Conservation (phyloP, 2,888 invertebrate genomes). For the Theodoxus fluviatilis region DNA sequence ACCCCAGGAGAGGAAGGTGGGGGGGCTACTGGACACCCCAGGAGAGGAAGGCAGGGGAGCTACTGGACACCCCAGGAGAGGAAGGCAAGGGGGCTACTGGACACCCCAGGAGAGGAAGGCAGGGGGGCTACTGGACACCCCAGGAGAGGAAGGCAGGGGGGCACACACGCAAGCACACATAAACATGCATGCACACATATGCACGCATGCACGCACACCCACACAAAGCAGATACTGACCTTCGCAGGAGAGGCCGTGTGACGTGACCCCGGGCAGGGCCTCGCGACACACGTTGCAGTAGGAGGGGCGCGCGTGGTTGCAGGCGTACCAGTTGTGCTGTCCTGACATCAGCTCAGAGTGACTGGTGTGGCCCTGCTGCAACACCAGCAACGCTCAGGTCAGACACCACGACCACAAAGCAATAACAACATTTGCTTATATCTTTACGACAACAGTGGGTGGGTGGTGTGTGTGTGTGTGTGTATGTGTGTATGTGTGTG, state of each 20-base stretch:
- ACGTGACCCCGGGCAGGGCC: conserved; percentile 88
- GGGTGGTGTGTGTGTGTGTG: conserved; percentile 20
- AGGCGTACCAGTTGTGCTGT: conserved; percentile 79
- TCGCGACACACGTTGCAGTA: conserved; percentile 97
- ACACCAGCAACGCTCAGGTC: conserved; percentile 18
- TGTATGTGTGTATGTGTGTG: conserved; percentile 21
- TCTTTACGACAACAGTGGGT: not conserved
- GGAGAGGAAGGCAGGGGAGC: too few species aligned
- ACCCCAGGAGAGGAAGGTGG: too few species aligned
- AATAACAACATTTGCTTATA: not conserved
- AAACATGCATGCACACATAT: too few species aligned
- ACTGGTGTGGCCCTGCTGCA: conserved; percentile 54
- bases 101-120: too few species aligned
- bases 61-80: too few species aligned
- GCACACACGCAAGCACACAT: too few species aligned
- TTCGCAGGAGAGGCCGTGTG: conserved; percentile 94
- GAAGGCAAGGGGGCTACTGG: too few species aligned
- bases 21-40: too few species aligned
- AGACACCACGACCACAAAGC: too few species aligned
- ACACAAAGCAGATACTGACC: conserved; percentile 50
- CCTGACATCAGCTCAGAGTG: conserved; percentile 63
- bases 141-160: too few species aligned
- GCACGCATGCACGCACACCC: too few species aligned
- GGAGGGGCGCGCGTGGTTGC: conserved; percentile 91
- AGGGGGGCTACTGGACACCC: too few species aligned